Conservation (phyloP, 2,113 vertebrate species). For the Nerophis lumbriciformis region DNA sequence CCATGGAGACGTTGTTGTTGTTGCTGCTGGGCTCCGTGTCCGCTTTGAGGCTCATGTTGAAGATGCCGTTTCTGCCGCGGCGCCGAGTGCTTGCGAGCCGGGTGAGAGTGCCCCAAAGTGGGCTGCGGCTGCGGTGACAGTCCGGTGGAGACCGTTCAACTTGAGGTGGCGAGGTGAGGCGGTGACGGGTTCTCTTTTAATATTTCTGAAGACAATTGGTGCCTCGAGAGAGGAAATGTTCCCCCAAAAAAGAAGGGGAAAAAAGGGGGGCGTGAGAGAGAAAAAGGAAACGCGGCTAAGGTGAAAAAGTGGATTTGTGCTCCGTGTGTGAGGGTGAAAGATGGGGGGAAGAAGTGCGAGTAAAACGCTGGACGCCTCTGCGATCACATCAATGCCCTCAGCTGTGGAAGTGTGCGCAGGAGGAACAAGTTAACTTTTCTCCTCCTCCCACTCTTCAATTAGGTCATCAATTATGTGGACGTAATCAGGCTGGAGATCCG, state of each 20-base stretch:
- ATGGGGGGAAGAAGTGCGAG: conserved; percentile 59
- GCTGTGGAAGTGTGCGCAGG: conserved; percentile 38
- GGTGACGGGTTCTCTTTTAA: conserved; percentile 23
- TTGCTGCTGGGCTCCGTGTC: conserved; percentile 62
- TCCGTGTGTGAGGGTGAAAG: conserved; percentile 68
- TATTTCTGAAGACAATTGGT: not conserved
- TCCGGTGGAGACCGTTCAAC: conserved; percentile 51
- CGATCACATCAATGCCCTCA: conserved; percentile 68
- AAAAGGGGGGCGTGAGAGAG: not conserved
- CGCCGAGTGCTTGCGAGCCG: conserved; percentile 44
- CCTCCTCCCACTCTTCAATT: conserved; percentile 64
- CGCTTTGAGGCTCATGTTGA: conserved; percentile 68
- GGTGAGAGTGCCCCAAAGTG: conserved; percentile 54
- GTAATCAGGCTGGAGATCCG: conserved; percentile 64
- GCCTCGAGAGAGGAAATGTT: conserved; percentile 36
- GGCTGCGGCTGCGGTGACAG: conserved; percentile 51
- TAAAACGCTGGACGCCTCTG: conserved; percentile 44
- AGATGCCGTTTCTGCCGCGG: conserved; percentile 31
- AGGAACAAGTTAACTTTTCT: conserved; percentile 59
- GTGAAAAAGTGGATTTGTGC: conserved; percentile 65
- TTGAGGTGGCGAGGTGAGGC: conserved; percentile 60
- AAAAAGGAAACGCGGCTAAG: conserved; percentile 28
- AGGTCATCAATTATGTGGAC: conserved; percentile 71
- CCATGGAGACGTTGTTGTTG: conserved; percentile 69
- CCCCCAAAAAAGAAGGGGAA: conserved; percentile 18